Evolutionary conservation across 1,140 invertebrate genomes (phyloP), one percentile per base, ranked within the genome.

Genomic region (Ceratina calcarata): DNA sequence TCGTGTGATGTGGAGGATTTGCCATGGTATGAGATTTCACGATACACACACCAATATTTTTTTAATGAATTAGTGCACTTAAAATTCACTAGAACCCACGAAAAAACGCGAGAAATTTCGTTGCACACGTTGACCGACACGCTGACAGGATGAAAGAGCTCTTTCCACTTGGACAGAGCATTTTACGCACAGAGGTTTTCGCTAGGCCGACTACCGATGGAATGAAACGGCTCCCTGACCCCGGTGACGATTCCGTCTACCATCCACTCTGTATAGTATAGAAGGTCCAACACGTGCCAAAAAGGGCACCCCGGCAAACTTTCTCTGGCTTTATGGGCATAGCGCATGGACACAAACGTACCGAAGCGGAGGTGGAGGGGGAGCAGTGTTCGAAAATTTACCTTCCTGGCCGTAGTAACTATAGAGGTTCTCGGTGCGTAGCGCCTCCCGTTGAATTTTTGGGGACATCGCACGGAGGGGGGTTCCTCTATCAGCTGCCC

Each of bases 201-300:
- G 61, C 24, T n/a, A 53, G 72, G 62, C 24, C 74, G 53, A 64
- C 61, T 65, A 65, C 86, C 86, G 87, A 86, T 86, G 88, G 88
- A 79, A 68, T 83, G 81, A 89, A 89, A 88, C 90, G 89, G 16
- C 89, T 88, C 88, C 87, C 80, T 84, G 86, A n/a, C n/a, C n/a
- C n/a, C n/a, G n/a, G n/a, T n/a, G n/a, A n/a, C n/a, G n/a, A n/a
- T n/a, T n/a, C n/a, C n/a, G n/a, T n/a, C n/a, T n/a, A n/a, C n/a
- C n/a, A n/a, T n/a, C n/a, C n/a, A n/a, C n/a, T n/a, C n/a, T n/a
- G n/a, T n/a, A n/a, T n/a, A n/a, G n/a, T n/a, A n/a, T 32, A 65
- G 74, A 84, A 89, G 88, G 86, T 86, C 87, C 86, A 51, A 83
- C 87, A 89, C 90, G 90, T 91, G 89, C 90, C 90, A 89, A 91